These are phyloP conservation scores for Chelonoidis abingdonii DNA, from an alignment of 2,113 vertebrate genomes.

Conservation along the genomic window DNA sequence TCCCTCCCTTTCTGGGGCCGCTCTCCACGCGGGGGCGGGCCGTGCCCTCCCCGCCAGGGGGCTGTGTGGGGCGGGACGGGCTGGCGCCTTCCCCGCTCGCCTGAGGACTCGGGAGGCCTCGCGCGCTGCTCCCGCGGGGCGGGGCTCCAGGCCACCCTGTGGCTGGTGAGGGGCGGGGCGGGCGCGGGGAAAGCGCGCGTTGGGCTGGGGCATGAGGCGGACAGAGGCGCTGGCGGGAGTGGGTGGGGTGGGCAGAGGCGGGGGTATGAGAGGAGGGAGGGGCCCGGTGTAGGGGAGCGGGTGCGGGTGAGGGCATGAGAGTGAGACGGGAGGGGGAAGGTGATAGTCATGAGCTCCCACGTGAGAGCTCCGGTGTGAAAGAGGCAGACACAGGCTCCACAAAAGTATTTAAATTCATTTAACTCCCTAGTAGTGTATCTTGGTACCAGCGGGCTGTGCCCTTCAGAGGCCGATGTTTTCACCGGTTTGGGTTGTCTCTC, in stretches of 20 bases:
- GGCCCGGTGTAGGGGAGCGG: accelerated
- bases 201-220: neutral
- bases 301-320: neutral
- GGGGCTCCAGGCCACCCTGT: neutral
- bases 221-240: no score
- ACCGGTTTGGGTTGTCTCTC: neutral
- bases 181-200: no score
- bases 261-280: accelerated
- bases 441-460: neutral
- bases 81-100: neutral
- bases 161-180: neutral
- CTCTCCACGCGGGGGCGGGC: neutral
- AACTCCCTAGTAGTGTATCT: neutral
- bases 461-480: accelerated
- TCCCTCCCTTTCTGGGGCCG: neutral
- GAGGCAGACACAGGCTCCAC: neutral
- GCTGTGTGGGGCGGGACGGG: no score
- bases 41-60: neutral
- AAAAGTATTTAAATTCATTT: neutral
- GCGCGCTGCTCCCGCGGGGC: neutral
- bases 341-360: accelerated
- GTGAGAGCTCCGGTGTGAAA: accelerated
- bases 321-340: neutral
- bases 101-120: neutral
- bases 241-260: accelerated